These are phyloP conservation scores for Gallinago solitaria DNA, from an alignment of 2,797 vertebrate species.

Conservation along the genomic window DNA sequence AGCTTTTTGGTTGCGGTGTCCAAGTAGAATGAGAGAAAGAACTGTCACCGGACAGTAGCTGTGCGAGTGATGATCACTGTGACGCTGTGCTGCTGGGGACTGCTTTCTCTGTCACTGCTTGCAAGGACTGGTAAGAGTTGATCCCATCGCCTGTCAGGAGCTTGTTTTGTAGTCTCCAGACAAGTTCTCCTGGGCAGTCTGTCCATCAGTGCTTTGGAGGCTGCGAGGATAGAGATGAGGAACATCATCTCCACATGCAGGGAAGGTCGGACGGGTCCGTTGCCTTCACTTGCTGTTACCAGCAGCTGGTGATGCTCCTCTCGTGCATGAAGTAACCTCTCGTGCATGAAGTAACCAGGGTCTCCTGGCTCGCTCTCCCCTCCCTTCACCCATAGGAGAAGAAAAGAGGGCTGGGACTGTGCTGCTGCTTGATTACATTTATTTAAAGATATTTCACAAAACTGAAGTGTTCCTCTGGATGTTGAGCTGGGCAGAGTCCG, in stretches of 20 bases:
- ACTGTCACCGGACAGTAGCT: background rate
- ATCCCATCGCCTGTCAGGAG: rapidly evolving
- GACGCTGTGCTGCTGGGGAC: background rate
- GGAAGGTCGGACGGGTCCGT: background rate
- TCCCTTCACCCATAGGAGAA: background rate
- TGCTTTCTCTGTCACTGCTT: background rate
- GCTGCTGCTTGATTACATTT: background rate
- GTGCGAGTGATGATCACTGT: rapidly evolving
- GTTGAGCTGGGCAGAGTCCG: background rate
- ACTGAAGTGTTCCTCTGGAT: background rate
- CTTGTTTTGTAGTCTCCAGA: background rate
- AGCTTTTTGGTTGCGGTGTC: background rate
- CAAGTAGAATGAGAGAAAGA: background rate
- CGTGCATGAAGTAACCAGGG: background rate
- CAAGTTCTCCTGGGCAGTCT: background rate
- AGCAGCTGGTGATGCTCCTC: background rate
- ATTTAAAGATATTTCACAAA: background rate
- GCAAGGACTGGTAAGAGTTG: rapidly evolving
- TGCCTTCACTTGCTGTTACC: background rate
- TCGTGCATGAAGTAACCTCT: background rate
- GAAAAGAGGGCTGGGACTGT: background rate
- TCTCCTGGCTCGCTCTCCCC: background rate
- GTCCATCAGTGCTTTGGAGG: background rate
- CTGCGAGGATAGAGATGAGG: background rate
- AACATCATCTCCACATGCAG: rapidly evolving